phyloP scores from a whole-genome alignment of 2,888 invertebrate genomes.

The Caenorhabditis plicata region DNA sequence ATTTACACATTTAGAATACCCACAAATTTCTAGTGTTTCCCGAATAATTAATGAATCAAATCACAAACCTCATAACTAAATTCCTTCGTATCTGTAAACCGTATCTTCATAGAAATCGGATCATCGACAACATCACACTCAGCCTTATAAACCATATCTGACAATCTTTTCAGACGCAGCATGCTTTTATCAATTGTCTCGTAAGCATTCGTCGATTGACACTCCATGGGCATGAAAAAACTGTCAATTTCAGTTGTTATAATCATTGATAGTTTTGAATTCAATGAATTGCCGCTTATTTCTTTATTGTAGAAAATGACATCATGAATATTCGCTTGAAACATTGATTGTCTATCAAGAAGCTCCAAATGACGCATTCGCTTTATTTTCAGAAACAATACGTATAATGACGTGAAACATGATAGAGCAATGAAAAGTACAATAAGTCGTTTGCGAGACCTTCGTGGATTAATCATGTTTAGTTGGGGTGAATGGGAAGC shows the following conservation, averaged over 20 bases:
- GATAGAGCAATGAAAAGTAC: constrained; percentile 16
- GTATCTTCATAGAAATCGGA: constrained; percentile 22
- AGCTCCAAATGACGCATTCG: constrained; percentile 21
- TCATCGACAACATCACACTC: constrained; percentile 23
- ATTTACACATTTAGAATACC: too few species aligned
- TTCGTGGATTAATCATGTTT: too few species aligned
- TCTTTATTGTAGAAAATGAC: constrained; percentile 24
- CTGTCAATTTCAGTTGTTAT: constrained; percentile 25
- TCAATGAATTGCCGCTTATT: constrained; percentile 20
- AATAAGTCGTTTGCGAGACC: constrained; percentile 26
- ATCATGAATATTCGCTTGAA: constrained; percentile 25
- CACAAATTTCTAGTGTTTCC: too few species aligned
- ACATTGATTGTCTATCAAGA: constrained; percentile 28
- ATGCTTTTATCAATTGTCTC: too few species aligned
- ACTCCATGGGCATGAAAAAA: constrained; percentile 26
- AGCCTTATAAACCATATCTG: too few species aligned
- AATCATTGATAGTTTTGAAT: constrained; percentile 15
- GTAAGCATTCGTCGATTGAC: constrained; percentile 24
- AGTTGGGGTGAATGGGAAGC: too few species aligned
- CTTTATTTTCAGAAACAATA: constrained; percentile 23
- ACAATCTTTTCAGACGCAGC: too few species aligned
- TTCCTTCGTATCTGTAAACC: constrained; percentile 20
- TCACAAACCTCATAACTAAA: constrained; percentile 21
- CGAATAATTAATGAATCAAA: not conserved
- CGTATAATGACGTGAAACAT: constrained; percentile 27